Evolutionary conservation across 1,140 invertebrate species (phyloP).

Genomic region (Tetramorium alpestre): DNA sequence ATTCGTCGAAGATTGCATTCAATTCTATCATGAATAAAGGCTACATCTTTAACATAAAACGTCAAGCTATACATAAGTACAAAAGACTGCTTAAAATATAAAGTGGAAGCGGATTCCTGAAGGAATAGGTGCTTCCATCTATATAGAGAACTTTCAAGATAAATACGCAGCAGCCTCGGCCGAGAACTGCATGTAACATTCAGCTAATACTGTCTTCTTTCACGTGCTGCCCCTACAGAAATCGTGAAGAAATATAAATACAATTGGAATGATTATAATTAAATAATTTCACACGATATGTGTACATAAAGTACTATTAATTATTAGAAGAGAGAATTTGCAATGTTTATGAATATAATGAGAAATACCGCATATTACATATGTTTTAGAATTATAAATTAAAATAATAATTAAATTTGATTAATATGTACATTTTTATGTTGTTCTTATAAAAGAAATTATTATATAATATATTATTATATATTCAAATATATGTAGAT

Average conservation of each 20-base stretch:
- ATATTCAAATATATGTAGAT: neutral
- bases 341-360: neutral
- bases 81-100: neutral
- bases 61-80: neutral
- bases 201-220: slow-evolving; percentile 3
- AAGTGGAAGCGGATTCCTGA: neutral
- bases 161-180: neutral
- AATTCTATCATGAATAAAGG: neutral
- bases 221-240: slow-evolving; percentile 21
- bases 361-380: neutral
- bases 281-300: slow-evolving; percentile 9
- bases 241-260: neutral
- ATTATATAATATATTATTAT: neutral
- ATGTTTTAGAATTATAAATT: neutral
- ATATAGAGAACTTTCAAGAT: slow-evolving; percentile 12
- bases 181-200: neutral
- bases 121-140: slow-evolving; percentile 44
- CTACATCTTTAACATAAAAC: neutral
- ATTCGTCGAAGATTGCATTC: neutral
- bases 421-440: neutral
- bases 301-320: neutral
- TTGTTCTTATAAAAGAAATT: neutral
- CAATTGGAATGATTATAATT: neutral
- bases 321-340: neutral
- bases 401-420: neutral